These are phyloP conservation scores for Molossus molossus DNA, from an alignment of 2,797 vertebrate species.

Conservation along the genomic window DNA sequence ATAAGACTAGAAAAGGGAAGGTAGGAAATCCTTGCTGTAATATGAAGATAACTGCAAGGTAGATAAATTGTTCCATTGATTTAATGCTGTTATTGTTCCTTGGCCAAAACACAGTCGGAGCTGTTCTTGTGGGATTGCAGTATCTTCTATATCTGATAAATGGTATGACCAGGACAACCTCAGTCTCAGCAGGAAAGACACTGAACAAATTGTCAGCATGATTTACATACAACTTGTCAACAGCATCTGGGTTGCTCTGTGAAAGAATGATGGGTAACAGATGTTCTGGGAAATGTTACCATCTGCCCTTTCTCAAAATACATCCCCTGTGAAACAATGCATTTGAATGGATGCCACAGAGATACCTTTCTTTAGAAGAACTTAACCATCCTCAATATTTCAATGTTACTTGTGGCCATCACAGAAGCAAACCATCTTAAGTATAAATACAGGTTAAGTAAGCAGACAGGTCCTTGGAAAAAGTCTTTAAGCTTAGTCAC, in stretches of 20 bases:
- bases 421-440: constrained; percentile 59
- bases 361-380: constrained; percentile 83
- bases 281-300: constrained; percentile 90
- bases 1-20: constrained; percentile 38
- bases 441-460: constrained; percentile 59
- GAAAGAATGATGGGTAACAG: constrained; percentile 91
- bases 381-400: constrained; percentile 79
- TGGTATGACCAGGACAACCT: constrained; percentile 86
- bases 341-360: constrained; percentile 80
- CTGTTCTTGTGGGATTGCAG: constrained; percentile 71
- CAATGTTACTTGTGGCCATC: constrained; percentile 75
- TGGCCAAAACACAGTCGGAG: constrained; percentile 82
- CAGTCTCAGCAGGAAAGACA: constrained; percentile 89
- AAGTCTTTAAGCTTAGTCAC: constrained; percentile 36
- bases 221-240: constrained; percentile 90
- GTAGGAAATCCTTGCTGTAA: constrained; percentile 63
- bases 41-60: constrained; percentile 76
- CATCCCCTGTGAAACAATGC: constrained; percentile 85
- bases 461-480: constrained; percentile 47
- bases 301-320: constrained; percentile 89
- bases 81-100: constrained; percentile 80
- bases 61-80: constrained; percentile 74
- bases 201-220: constrained; percentile 90
- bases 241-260: constrained; percentile 89
- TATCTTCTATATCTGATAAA: constrained; percentile 85